Evolutionary conservation across 2,888 invertebrate genomes (phyloP).

Genomic region (Electrophaes corylata): DNA sequence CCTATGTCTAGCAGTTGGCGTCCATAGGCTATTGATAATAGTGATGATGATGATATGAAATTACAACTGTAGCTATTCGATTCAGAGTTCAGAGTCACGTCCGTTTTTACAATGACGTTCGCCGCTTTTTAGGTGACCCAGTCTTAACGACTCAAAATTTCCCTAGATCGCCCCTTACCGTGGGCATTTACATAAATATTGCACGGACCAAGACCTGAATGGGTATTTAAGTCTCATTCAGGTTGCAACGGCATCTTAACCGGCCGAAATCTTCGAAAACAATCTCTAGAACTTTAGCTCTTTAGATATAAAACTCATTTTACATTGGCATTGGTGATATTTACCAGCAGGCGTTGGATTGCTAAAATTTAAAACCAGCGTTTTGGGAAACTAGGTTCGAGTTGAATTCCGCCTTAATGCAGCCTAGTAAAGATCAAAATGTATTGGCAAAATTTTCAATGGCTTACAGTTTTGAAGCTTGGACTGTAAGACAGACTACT

Average conservation of each 20-base stretch:
- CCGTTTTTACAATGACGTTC: background rate
- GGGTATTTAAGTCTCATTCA: slow-evolving; percentile 66
- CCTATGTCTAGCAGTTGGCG: no score
- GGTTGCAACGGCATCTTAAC: slow-evolving; percentile 42
- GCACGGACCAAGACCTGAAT: slow-evolving; percentile 59
- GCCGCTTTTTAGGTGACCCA: background rate
- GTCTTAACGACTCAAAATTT: slow-evolving; percentile 41
- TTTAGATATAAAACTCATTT: slow-evolving; percentile 27
- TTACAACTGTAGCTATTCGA: no score
- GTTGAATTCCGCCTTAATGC: slow-evolving; percentile 19
- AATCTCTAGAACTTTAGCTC: slow-evolving; percentile 9
- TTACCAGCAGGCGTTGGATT: slow-evolving; percentile 23
- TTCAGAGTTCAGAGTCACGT: no score
- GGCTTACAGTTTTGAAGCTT: slow-evolving; percentile 33
- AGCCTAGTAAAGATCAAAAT: slow-evolving; percentile 25
- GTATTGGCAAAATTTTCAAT: background rate
- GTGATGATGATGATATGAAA: no score
- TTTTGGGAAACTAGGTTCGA: slow-evolving; percentile 4
- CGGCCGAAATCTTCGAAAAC: slow-evolving; percentile 38
- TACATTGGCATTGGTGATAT: slow-evolving; percentile 13
- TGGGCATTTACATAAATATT: slow-evolving; percentile 64
- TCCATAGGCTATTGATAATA: no score
- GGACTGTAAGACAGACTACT: slow-evolving; percentile 49
- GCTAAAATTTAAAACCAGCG: slow-evolving; percentile 28
- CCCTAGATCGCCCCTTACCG: slow-evolving; percentile 45